phyloP scores from a whole-genome alignment of 1,140 invertebrate species.

The Papilio xuthus region DNA sequence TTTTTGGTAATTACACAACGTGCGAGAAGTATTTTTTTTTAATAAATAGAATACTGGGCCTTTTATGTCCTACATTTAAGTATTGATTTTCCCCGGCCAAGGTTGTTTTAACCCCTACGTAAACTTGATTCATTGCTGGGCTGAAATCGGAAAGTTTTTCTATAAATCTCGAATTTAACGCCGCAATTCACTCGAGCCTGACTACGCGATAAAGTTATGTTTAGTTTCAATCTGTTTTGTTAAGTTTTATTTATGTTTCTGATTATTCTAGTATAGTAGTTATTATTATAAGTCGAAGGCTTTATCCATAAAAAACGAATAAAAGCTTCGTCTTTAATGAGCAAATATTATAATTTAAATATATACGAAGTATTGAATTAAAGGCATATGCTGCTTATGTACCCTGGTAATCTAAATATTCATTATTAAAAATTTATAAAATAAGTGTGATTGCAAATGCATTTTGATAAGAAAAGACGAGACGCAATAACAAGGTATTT shows the following conservation, averaged over 20 bases:
- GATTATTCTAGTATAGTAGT: slow-evolving; percentile 33
- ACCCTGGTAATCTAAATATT: too few relatives aligned
- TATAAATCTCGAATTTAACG: slow-evolving; percentile 51
- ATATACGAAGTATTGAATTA: too few relatives aligned
- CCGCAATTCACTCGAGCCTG: slow-evolving; percentile 43
- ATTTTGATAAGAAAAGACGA: slow-evolving; percentile 18
- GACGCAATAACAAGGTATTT: slow-evolving; percentile 17
- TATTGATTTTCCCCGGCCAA: slow-evolving; percentile 31
- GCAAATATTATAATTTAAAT: too few relatives aligned
- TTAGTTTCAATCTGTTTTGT: slow-evolving; percentile 28
- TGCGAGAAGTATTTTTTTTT: not conserved
- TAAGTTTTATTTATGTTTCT: slow-evolving; percentile 26
- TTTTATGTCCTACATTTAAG: slow-evolving; percentile 13
- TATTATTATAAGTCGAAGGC: slow-evolving; percentile 9
- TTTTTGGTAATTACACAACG: not conserved
- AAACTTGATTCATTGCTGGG: slow-evolving; percentile 46
- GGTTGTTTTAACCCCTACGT: slow-evolving; percentile 32
- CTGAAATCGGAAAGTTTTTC: slow-evolving; percentile 48
- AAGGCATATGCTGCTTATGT: too few relatives aligned
- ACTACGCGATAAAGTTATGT: slow-evolving; percentile 43
- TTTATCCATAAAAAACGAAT: not conserved
- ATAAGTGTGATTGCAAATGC: not conserved
- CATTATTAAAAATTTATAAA: not conserved
- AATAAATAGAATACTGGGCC: not conserved
- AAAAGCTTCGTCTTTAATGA: not conserved